Evolutionary conservation across 1,140 invertebrate genomes (phyloP), one percentile per base, ranked within the genome.

Genomic region (Hycleus cichorii): DNA sequence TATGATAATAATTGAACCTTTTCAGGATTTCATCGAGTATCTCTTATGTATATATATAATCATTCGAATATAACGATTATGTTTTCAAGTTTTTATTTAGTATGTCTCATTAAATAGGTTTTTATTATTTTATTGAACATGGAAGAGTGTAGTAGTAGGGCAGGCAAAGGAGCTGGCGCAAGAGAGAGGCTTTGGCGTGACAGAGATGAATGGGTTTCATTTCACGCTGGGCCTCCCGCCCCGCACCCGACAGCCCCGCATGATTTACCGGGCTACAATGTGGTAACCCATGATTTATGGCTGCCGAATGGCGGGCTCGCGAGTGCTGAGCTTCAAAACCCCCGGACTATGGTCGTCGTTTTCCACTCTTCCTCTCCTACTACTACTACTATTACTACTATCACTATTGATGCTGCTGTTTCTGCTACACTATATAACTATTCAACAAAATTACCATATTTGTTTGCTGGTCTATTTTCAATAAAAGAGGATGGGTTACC

Each of bases 221-320:
- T 74, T 74, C 73, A 81, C 77, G 78, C 78, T 77, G 79, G 74
- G 78, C 77, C 67, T 62, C 49, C 10, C 59, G 59, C 50, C 57
- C 49, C 62, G 54, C 58, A 47, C 62, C 54, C 64, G 59, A 50
- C 60, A 58, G 63, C 66, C 67, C 72, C 78, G 77, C 76, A 81
- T 81, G 80, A 80, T 81, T 81, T 81, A 81, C 78, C 78, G 78
- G 79, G 79, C 80, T 81, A 81, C 80, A 81, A 81, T 81, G 80
- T 81, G 80, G 80, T 81, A 81, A 81, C 78, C 80, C 80, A 80
- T 81, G 79, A 81, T 81, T 81, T 81, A 81, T 80, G 64, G 71
- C 58, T 65, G 71, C 70, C 72, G 71, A 72, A 72, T 72, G 71
- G 71, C 72, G 70, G 69, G 67, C 71, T 69, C 70, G 70, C 69